phyloP scores from a whole-genome alignment of 2,888 invertebrate species.

The Oscheius sp. region DNA sequence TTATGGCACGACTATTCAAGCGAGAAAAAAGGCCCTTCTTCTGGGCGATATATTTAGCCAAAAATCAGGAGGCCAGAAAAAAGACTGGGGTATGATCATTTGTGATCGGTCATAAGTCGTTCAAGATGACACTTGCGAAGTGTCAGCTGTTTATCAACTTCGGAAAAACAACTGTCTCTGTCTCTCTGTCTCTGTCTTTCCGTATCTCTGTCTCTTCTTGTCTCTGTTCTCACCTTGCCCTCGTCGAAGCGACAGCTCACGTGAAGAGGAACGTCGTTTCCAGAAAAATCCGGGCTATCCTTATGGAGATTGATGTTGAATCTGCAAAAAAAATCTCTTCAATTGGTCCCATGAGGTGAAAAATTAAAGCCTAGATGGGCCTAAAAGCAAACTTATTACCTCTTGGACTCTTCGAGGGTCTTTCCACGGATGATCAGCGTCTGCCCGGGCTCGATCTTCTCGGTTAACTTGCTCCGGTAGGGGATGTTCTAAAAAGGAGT shows the following conservation, averaged over 20 bases:
- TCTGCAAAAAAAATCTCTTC: constrained; percentile 42
- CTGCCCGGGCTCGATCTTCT: constrained; percentile 67
- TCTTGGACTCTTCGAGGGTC: constrained; percentile 58
- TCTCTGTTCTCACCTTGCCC: constrained; percentile 52
- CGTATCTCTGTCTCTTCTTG: too few species aligned
- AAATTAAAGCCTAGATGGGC: too few species aligned
- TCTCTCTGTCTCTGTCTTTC: too few species aligned
- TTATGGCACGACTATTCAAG: constrained; percentile 15
- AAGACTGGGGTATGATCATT: too few species aligned
- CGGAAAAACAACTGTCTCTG: neutral
- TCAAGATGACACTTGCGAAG: constrained; percentile 6
- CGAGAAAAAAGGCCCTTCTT: constrained; percentile 19
- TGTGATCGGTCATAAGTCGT: neutral
- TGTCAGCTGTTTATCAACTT: constrained; percentile 22
- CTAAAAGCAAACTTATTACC: constrained; percentile 37
- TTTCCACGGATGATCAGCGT: constrained; percentile 63
- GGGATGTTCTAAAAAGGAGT: constrained; percentile 59
- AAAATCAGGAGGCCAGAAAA: too few species aligned
- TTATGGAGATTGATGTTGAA: constrained; percentile 67
- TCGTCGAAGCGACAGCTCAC: constrained; percentile 64
- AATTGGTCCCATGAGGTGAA: neutral
- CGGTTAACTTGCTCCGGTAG: constrained; percentile 63
- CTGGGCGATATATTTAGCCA: neutral
- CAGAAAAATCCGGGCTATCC: constrained; percentile 61
- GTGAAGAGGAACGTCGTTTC: constrained; percentile 66